Evolutionary conservation across 2,888 invertebrate genomes (phyloP).

Genomic region (Platycheirus rosarum): DNA sequence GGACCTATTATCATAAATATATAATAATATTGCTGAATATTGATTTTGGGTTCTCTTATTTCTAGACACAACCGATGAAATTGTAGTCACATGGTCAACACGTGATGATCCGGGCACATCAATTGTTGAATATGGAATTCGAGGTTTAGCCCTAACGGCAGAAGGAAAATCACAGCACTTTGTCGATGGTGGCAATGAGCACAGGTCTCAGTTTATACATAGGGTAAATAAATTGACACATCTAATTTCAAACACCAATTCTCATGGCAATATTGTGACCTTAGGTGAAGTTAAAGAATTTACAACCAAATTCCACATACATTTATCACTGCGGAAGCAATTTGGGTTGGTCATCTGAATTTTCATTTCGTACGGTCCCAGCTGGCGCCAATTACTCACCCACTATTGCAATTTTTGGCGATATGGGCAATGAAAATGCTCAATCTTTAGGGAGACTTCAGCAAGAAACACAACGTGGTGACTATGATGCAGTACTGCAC

Average conservation of each 20-base stretch:
- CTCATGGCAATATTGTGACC: not conserved
- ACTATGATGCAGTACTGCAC: slow-evolving; percentile 94
- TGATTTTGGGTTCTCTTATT: slow-evolving; percentile 27
- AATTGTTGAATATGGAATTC: slow-evolving; percentile 89
- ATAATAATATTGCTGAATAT: not conserved
- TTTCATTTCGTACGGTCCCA: slow-evolving; percentile 88
- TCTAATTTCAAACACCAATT: slow-evolving; percentile 2
- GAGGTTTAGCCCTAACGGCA: slow-evolving; percentile 84
- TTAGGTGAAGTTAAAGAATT: slow-evolving; percentile 83
- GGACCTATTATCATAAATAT: not conserved
- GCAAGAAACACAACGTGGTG: slow-evolving; percentile 90
- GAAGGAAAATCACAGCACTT: slow-evolving; percentile 86
- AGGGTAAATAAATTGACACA: slow-evolving; percentile 84
- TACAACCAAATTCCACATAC: slow-evolving; percentile 87
- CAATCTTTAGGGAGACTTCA: slow-evolving; percentile 92
- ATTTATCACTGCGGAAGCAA: slow-evolving; percentile 92
- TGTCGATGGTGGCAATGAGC: slow-evolving; percentile 88
- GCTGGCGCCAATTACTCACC: slow-evolving; percentile 89
- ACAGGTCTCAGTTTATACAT: slow-evolving; percentile 90
- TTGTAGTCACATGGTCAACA: slow-evolving; percentile 93
- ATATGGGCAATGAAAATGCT: slow-evolving; percentile 97
- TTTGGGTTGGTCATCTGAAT: slow-evolving; percentile 91
- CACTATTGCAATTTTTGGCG: slow-evolving; percentile 93
- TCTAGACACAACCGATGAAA: slow-evolving; percentile 86
- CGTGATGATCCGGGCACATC: slow-evolving; percentile 87